Conservation (phyloP, 2,888 invertebrate species). For the Synergus umbraculus region DNA sequence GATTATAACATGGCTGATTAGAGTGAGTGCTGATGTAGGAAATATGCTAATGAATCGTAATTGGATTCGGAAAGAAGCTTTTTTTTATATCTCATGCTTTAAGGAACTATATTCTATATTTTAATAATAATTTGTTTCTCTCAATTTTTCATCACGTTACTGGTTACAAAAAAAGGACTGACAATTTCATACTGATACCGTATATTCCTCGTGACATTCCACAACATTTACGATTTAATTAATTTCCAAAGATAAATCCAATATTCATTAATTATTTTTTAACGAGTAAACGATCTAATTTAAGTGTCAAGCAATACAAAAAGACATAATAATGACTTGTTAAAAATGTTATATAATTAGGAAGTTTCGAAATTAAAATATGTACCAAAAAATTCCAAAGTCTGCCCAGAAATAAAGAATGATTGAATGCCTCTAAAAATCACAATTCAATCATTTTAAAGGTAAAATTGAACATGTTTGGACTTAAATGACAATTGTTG, state of each 20-base stretch:
- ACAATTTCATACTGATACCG: background rate
- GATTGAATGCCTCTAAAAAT: background rate
- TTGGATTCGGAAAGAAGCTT: slow-evolving; percentile 47
- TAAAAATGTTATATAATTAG: background rate
- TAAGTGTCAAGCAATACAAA: background rate
- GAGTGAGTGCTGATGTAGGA: slow-evolving; percentile 71
- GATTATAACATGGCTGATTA: slow-evolving; percentile 71
- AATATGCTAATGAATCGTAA: slow-evolving; percentile 62
- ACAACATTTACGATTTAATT: too few species aligned
- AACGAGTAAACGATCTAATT: background rate
- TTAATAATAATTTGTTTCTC: background rate
- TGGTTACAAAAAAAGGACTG: background rate
- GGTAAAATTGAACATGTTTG: too few species aligned
- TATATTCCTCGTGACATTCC: background rate
- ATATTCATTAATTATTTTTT: background rate
- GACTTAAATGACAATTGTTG: too few species aligned
- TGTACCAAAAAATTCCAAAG: background rate
- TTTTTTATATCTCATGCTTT: slow-evolving; percentile 36
- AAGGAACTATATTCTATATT: background rate
- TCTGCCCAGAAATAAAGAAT: background rate
- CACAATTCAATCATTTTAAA: too few species aligned
- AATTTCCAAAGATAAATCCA: background rate
- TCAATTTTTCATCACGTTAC: background rate
- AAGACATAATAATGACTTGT: background rate
- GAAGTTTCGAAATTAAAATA: background rate